Evolutionary conservation across 1,140 invertebrate genomes (phyloP).

Genomic region (Anagrus nilaparvatae): DNA sequence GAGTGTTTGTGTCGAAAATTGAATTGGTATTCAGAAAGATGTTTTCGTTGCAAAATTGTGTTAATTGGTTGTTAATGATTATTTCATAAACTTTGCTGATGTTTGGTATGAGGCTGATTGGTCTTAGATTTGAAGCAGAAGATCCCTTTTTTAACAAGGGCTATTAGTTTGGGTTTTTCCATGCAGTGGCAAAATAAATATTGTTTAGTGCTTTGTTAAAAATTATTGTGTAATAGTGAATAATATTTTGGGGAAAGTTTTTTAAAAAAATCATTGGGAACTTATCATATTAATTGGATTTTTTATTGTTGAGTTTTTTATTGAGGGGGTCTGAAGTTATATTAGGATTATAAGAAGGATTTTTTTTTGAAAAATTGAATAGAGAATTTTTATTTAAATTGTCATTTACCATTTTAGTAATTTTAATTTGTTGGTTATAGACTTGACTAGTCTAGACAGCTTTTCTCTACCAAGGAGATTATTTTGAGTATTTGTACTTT

Average conservation of each 20-base stretch:
- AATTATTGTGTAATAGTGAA: constrained; percentile 8
- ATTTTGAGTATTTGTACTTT: constrained; percentile 4
- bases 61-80: constrained; percentile 16
- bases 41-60: constrained; percentile 8
- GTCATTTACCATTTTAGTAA: constrained; percentile 2
- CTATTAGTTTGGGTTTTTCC: constrained; percentile 15
- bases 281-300: constrained; percentile 4
- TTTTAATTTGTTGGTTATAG: background rate
- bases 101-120: constrained; percentile 13
- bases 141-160: constrained; percentile 14
- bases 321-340: background rate
- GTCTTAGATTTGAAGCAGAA: too few species aligned
- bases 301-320: constrained; percentile 15
- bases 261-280: constrained; percentile 15
- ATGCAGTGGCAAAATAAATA: constrained; percentile 9
- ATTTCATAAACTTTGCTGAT: constrained; percentile 20
- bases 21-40: constrained; percentile 19
- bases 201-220: constrained; percentile 16
- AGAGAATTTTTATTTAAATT: background rate
- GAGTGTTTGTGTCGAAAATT: constrained; percentile 15
- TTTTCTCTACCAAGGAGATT: too few species aligned
- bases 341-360: background rate
- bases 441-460: background rate
- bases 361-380: background rate
- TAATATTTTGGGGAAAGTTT: constrained; percentile 6